Evolutionary conservation across 2,888 invertebrate genomes (phyloP).

Genomic region (Drosophila yooni): DNA sequence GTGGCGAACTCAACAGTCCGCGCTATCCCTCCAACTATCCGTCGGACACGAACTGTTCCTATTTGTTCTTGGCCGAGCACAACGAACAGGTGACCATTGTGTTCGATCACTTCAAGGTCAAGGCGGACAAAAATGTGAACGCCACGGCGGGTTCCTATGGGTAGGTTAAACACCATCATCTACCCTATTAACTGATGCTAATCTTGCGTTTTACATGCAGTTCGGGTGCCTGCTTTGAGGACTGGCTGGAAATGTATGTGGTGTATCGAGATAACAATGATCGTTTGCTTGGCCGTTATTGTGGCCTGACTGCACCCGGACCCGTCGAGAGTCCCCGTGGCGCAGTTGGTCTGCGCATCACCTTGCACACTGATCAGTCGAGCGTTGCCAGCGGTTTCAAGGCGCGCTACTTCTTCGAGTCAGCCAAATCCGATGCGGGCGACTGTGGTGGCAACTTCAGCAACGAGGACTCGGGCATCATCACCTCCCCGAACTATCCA

Average conservation of each 20-base stretch:
- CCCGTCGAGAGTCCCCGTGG: slow-evolving; percentile 97
- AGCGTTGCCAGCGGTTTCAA: slow-evolving; percentile 98
- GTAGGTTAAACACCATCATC: slow-evolving; percentile 84
- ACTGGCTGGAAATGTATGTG: slow-evolving; percentile 97
- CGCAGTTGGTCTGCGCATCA: slow-evolving; percentile 93
- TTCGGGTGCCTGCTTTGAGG: slow-evolving; percentile 92
- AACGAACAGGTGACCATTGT: slow-evolving; percentile 96
- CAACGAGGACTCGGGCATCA: slow-evolving; percentile 92
- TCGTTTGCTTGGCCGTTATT: slow-evolving; percentile 95
- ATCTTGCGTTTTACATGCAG: slow-evolving; percentile 83
- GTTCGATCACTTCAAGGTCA: slow-evolving; percentile 96
- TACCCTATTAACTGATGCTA: too few relatives aligned
- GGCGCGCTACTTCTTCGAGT: slow-evolving; percentile 96
- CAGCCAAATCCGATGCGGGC: slow-evolving; percentile 94
- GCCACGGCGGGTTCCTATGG: slow-evolving; percentile 91
- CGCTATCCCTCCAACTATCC: slow-evolving; percentile 98
- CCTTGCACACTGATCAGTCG: slow-evolving; percentile 94
- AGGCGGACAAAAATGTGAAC: slow-evolving; percentile 91
- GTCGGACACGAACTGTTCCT: slow-evolving; percentile 97
- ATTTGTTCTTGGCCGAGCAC: slow-evolving; percentile 93
- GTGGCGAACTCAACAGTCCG: slow-evolving; percentile 97
- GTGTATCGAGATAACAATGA: slow-evolving; percentile 93
- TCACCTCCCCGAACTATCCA: slow-evolving; percentile 96
- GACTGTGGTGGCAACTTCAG: slow-evolving; percentile 97
- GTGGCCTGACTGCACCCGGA: slow-evolving; percentile 95